Evolutionary conservation across 2,888 invertebrate genomes (phyloP).

Genomic region (Ornithoptera priamus): DNA sequence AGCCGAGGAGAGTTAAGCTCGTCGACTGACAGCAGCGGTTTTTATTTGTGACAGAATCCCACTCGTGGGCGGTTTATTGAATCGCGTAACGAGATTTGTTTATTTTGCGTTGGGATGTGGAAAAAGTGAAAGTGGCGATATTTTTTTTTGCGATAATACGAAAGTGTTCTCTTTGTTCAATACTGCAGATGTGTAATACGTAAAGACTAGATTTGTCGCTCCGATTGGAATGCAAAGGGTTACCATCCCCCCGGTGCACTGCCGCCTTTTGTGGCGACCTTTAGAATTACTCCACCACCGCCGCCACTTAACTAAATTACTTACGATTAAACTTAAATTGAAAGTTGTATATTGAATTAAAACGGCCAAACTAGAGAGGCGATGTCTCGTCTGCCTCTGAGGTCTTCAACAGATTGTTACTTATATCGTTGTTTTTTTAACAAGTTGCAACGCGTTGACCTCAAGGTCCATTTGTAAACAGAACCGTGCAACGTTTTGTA

Average conservation of each 20-base stretch:
- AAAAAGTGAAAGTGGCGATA: conserved; percentile 61
- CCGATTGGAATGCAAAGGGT: conserved; percentile 39
- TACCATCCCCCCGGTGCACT: not conserved
- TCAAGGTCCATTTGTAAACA: conserved; percentile 28
- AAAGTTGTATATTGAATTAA: conserved; percentile 1
- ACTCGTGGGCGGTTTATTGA: conserved; percentile 40
- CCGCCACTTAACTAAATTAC: too few species aligned
- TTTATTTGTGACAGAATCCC: conserved; percentile 43
- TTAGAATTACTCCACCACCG: too few species aligned
- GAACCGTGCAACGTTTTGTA: conserved; percentile 6
- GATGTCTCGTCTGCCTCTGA: conserved; percentile 10
- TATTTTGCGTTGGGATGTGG: conserved; percentile 68
- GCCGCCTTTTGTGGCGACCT: too few species aligned
- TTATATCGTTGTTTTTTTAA: conserved; percentile 11
- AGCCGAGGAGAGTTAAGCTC: conserved; percentile 74
- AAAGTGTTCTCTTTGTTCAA: conserved; percentile 54
- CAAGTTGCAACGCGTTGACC: conserved; percentile 13
- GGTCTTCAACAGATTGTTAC: conserved; percentile 14
- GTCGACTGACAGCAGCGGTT: conserved; percentile 44
- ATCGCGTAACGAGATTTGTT: conserved; percentile 56
- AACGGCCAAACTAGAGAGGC: not conserved
- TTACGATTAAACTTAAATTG: too few species aligned
- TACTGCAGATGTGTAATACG: conserved; percentile 39
- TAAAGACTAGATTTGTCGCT: conserved; percentile 36
- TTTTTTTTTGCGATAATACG: conserved; percentile 58